Evolutionary conservation across 2,888 invertebrate species (phyloP).

Genomic region (Lamproptera curius): DNA sequence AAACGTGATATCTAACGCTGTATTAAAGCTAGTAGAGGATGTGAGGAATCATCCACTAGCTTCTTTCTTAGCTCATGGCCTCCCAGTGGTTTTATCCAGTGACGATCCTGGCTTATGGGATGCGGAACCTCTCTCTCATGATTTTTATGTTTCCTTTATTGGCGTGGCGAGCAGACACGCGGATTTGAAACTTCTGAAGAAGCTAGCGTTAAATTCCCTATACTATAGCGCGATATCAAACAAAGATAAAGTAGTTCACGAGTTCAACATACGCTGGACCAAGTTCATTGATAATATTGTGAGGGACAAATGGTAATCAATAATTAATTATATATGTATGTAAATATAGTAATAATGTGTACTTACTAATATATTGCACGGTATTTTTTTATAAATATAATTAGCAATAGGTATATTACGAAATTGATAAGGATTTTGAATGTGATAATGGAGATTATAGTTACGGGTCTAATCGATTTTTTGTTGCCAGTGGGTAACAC

Average conservation of each 20-base stretch:
- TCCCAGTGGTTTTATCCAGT: slow-evolving; percentile 85
- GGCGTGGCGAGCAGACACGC: slow-evolving; percentile 84
- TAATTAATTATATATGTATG: too few relatives aligned
- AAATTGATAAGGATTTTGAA: neutral
- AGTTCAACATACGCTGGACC: slow-evolving; percentile 63
- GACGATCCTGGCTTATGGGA: slow-evolving; percentile 91
- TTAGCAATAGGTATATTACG: too few relatives aligned
- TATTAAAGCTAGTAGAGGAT: slow-evolving; percentile 83
- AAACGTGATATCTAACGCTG: slow-evolving; percentile 89
- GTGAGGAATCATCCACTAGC: slow-evolving; percentile 87
- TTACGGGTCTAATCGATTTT: too few relatives aligned
- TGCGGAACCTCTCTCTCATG: slow-evolving; percentile 82
- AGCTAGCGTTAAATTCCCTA: slow-evolving; percentile 86
- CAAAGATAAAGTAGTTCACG: slow-evolving; percentile 51
- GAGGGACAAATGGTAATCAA: slow-evolving; percentile 37
- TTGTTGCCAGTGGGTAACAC: slow-evolving; percentile 9
- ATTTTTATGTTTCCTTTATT: slow-evolving; percentile 87
- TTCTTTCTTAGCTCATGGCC: slow-evolving; percentile 79
- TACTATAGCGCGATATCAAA: slow-evolving; percentile 79
- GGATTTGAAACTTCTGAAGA: slow-evolving; percentile 84
- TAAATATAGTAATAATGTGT: too few relatives aligned
- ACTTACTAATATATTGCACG: too few relatives aligned
- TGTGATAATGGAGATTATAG: slow-evolving; percentile 5
- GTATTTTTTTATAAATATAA: too few relatives aligned
- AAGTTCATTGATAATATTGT: slow-evolving; percentile 52